Evolutionary conservation across 2,888 invertebrate genomes (phyloP).

Genomic region (Plagiodera versicolora): DNA sequence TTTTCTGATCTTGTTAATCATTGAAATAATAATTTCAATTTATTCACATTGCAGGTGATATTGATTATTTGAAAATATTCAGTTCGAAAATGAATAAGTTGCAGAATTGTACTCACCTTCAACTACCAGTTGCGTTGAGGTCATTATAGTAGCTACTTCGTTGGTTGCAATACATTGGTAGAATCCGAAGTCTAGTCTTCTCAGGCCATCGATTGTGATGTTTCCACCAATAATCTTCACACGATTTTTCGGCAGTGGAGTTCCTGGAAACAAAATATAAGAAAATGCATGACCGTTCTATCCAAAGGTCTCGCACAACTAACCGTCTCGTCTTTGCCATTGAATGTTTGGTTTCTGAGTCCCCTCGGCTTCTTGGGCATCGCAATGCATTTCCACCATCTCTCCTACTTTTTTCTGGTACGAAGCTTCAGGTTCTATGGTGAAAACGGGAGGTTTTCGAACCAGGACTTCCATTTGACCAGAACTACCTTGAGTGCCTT

Average conservation of each 20-base stretch:
- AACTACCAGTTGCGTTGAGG: slow-evolving; percentile 85
- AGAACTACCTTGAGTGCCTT: slow-evolving; percentile 92
- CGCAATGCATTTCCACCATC: slow-evolving; percentile 93
- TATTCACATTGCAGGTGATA: too few relatives aligned
- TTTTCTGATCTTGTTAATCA: too few relatives aligned
- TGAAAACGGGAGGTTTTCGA: slow-evolving; percentile 90
- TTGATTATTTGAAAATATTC: too few relatives aligned
- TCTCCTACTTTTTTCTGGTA: slow-evolving; percentile 90
- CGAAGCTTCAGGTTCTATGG: slow-evolving; percentile 84
- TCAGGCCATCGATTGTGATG: slow-evolving; percentile 85
- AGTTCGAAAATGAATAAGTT: background rate
- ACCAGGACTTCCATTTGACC: slow-evolving; percentile 75
- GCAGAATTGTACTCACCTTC: slow-evolving; percentile 48
- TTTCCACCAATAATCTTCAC: slow-evolving; percentile 83
- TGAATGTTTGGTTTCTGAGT: slow-evolving; percentile 87
- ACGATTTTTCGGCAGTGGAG: slow-evolving; percentile 78
- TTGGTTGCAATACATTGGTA: slow-evolving; percentile 96
- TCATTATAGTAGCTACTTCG: slow-evolving; percentile 93
- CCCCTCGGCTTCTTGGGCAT: slow-evolving; percentile 88
- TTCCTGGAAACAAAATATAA: slow-evolving; percentile 38
- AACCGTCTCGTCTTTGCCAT: slow-evolving; percentile 86
- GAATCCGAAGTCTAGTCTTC: slow-evolving; percentile 88
- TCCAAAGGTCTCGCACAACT: slow-evolving; percentile 1
- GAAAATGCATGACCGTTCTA: background rate
- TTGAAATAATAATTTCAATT: too few relatives aligned